Percentiles rank a stretch among this genome's conserved stretches.
These are phyloP conservation scores for Taurulus bubalis DNA, from an alignment of 2,113 vertebrate species.

Conservation along the genomic window DNA sequence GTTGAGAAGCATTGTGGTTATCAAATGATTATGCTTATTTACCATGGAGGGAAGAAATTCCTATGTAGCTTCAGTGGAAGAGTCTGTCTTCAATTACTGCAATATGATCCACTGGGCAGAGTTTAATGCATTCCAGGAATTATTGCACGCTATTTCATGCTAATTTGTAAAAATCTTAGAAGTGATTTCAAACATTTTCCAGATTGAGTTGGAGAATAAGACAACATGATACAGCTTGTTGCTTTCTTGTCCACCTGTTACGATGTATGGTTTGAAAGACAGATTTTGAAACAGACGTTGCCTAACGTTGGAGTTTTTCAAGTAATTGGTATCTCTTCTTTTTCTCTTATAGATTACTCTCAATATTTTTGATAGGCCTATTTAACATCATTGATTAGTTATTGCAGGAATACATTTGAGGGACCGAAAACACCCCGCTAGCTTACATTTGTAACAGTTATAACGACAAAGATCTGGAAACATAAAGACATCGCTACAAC, in stretches of 20 bases:
- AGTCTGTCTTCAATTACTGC: neutral
- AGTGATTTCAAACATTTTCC: neutral
- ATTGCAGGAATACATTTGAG: neutral
- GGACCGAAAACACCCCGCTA: neutral
- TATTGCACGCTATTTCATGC: slow-evolving; percentile 3
- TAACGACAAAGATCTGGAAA: neutral
- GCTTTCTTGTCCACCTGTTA: neutral
- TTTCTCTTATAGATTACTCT: neutral
- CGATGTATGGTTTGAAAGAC: neutral
- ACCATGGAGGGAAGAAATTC: neutral
- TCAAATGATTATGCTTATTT: neutral
- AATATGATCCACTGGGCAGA: slow-evolving; percentile 4
- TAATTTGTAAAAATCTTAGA: neutral
- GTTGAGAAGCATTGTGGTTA: neutral
- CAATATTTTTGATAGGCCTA: neutral
- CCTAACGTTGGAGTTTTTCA: neutral
- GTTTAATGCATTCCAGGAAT: neutral
- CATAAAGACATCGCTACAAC: neutral
- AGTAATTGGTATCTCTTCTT: neutral
- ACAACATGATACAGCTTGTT: neutral
- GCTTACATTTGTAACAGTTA: neutral
- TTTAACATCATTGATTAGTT: neutral
- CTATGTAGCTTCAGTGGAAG: neutral
- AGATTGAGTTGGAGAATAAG: neutral
- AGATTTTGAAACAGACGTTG: neutral